Base-by-base conservation (phyloP, 1,140 invertebrate genomes). In the Papilio glaucus region DNA sequence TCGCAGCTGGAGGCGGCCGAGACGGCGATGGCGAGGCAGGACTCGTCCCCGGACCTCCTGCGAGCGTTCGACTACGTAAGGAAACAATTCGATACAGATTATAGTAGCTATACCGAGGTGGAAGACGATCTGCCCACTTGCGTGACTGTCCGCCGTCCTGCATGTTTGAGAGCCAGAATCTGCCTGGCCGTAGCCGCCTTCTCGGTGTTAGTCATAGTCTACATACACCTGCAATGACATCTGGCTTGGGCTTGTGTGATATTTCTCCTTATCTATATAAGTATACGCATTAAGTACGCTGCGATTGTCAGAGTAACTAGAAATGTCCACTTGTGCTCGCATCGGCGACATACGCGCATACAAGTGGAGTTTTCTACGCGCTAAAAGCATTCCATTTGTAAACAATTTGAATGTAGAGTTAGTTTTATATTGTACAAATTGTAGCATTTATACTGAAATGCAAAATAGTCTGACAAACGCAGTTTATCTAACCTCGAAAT, bases 61-160 rank as follows among this genome's bases (percentile, higher is more conserved):
- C 87, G 89, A 72, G 84, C 90, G 6, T 89, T 92, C 83, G 92
- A 93, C 85, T 94, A 93, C 82, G 92, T 93, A 93, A 93, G 92
- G 86, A 81, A 83, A 69, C 76, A 79, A 81, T 90, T 89, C 86
- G 86, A 90, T 87, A 86, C 80, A 57, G 89, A 92, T 85, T 88
- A 86, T 80, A 87, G 80, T 80, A 83, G 82, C 76, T 83, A 76
- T 74, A 65, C 76, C 39, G 82, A 83, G 61, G 69, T 80, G 73
- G 81, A 87, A 63, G 82, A 87, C 76, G 73, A 74, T 21, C 67
- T 72, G 69, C 68, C 79, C 7, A 72, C 80, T 29, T 86, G 81
- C 73, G 80, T 80, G 7, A 73, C 83, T 10, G 78, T 39, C 5
- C 65, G 85, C 8, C 83, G 85, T 26, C 85, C 82, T 62, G 84